phyloP scores from a whole-genome alignment of 1,140 invertebrate genomes.

The Brachionus koreanus region DNA sequence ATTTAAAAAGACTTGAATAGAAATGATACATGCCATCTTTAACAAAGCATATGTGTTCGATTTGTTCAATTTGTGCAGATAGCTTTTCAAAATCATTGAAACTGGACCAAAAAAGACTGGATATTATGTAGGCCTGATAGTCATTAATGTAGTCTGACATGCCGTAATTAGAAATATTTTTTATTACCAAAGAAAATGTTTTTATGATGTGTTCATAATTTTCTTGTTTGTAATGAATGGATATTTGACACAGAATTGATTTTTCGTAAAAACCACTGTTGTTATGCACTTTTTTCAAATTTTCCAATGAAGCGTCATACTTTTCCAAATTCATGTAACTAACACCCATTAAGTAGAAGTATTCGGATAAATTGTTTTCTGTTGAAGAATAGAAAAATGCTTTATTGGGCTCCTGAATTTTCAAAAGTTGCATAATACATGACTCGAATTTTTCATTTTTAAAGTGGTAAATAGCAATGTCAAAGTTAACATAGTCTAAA shows the following conservation, averaged over 20 bases:
- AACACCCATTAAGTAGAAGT: neutral
- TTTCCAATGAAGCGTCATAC: neutral
- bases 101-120: slow-evolving; percentile 7
- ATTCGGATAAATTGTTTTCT: slow-evolving; percentile 1
- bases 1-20: slow-evolving; percentile 7
- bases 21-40: neutral
- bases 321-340: neutral
- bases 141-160: neutral
- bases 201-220: slow-evolving; percentile 16
- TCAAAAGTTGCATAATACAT: neutral
- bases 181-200: neutral
- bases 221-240: neutral
- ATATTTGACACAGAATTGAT: neutral
- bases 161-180: neutral
- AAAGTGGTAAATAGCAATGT: neutral
- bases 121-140: neutral
- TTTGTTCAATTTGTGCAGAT: neutral
- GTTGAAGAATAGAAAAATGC: neutral
- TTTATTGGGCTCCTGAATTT: neutral
- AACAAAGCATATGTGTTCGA: neutral
- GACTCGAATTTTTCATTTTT: neutral
- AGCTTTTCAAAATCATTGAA: neutral
- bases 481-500: neutral
- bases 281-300: neutral
- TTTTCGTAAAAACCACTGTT: neutral